Conservation (phyloP, 2,113 vertebrate genomes). For the Mohoua ochrocephala region DNA sequence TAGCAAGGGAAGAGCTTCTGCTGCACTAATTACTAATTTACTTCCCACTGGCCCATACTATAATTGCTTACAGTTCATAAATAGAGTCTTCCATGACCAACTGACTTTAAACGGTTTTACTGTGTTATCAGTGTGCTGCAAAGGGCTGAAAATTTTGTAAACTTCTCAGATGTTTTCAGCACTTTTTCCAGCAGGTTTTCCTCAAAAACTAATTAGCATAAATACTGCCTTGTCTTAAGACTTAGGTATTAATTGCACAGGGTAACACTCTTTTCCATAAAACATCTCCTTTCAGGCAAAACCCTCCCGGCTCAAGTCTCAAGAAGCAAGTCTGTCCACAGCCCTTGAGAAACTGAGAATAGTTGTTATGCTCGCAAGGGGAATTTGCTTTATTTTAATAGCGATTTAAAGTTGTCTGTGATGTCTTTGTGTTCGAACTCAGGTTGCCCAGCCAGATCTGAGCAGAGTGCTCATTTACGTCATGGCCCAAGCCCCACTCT, state of each 20-base stretch:
- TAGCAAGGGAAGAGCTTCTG: background rate
- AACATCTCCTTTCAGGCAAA: background rate
- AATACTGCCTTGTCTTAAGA: background rate
- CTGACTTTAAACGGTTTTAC: background rate
- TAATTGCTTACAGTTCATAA: background rate
- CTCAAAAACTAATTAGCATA: background rate
- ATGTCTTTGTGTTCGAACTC: background rate
- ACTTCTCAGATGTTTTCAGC: background rate
- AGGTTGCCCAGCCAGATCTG: background rate
- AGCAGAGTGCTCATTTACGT: rapidly evolving
- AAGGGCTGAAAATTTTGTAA: background rate
- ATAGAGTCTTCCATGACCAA: background rate
- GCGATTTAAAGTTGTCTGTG: background rate
- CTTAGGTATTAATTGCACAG: background rate
- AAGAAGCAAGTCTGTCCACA: background rate
- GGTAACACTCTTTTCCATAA: background rate
- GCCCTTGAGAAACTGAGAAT: background rate
- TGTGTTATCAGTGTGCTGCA: background rate
- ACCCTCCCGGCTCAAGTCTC: background rate
- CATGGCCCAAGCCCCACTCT: background rate
- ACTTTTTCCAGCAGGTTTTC: background rate
- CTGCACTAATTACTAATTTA: background rate
- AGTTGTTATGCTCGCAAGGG: rapidly evolving
- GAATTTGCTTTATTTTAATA: background rate
- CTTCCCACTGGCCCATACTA: background rate